Conservation (phyloP, 2,797 vertebrate species). For the Melanotaenia trifasciata region DNA sequence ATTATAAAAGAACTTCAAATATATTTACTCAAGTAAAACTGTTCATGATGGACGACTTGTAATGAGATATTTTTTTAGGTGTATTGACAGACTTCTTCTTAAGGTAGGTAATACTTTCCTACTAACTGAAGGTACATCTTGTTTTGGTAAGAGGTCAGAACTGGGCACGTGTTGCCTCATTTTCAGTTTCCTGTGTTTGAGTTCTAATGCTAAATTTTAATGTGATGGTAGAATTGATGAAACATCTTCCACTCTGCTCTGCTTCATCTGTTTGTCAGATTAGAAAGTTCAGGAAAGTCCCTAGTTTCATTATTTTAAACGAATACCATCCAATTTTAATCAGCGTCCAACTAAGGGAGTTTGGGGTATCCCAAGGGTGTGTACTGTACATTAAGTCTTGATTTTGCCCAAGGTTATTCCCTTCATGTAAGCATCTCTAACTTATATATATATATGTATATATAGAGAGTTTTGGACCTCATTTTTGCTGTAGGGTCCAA, state of each 20-base stretch:
- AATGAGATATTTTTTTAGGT: background rate
- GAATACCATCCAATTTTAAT: conserved; percentile 66
- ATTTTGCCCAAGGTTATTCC: conserved; percentile 74
- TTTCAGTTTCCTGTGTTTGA: background rate
- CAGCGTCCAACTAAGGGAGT: conserved; percentile 54
- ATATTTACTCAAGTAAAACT: background rate
- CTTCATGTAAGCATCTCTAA: conserved; percentile 60
- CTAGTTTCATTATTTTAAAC: conserved; percentile 59
- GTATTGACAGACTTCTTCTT: background rate
- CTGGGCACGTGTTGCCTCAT: background rate
- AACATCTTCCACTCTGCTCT: conserved; percentile 17
- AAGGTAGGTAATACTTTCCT: background rate
- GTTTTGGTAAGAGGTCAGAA: conserved; percentile 12
- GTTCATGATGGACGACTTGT: background rate
- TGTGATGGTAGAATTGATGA: conserved; percentile 11
- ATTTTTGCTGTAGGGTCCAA: conserved; percentile 76
- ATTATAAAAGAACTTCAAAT: background rate
- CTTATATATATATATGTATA: conserved; percentile 16
- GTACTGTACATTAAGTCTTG: conserved; percentile 61
- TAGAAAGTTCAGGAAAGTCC: conserved; percentile 53
- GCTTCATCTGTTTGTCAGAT: conserved; percentile 47
- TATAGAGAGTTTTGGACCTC: conserved; percentile 68
- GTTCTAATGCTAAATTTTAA: conserved; percentile 14
- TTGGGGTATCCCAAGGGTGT: conserved; percentile 62
- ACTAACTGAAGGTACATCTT: background rate